Base-by-base conservation (phyloP, 1,140 invertebrate genomes). In the Rhagoletis zephyria region DNA sequence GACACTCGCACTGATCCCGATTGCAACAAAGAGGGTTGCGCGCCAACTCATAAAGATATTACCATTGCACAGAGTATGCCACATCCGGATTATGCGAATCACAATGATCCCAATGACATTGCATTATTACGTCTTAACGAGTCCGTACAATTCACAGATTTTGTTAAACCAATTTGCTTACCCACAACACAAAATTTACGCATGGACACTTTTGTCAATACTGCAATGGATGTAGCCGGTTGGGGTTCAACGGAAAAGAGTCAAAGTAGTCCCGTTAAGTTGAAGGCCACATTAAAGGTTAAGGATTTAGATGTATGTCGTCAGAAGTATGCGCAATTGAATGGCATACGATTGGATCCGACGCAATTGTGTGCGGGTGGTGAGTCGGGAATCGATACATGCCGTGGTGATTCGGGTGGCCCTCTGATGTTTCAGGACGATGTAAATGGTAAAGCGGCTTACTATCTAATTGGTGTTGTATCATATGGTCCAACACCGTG, bases 231-330 rank as follows among this genome's bases (percentile, higher is more conserved):
- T 87, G 96, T 96, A 0, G 96, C 96, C 3, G 97, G 97, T 16
- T 98, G 97, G 97, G 97, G 97, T 12, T 95, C 94, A 90, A 96
- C 96, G 2, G 96, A 96, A 92, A 94, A 89, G 9, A 93, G 93
- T 45, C 63, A 86, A 1, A 89, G 89, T 12, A 90, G 90, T 77
- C 6, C 65, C 4, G 51, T 48, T 2, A 92, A 92, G 67, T 85
- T 91, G 7, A 92, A 92, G 63, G 89, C 89, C 6, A 88, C 88
- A 6, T 89, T 92, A 0, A 81, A 88, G 85, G 90, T 90, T 2
- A 90, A 89, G 89, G 90, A 89, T 16, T 59, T 90, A 7, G 60
- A 85, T 6, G 61, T 16, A 0, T 92, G 91, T 51, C 90, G 90
- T 86, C 63, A 88, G 0, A 91, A 91, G 87, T 90, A 89, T 65